Evolutionary conservation across 2,888 invertebrate genomes (phyloP), one percentile per base, ranked within the genome.

Genomic region (Parnassius orleans): DNA sequence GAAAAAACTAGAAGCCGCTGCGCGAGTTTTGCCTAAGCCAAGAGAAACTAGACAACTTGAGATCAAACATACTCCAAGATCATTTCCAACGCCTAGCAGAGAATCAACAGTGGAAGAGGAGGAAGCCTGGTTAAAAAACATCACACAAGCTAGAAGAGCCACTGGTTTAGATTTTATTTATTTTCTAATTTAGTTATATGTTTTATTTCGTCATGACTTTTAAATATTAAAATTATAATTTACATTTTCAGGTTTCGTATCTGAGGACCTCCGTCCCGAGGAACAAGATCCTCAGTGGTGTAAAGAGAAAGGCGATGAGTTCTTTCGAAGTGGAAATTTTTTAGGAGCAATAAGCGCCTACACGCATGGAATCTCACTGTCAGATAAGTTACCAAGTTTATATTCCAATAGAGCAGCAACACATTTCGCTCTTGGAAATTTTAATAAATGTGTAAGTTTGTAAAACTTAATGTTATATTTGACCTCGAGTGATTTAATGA

Each of bases 281-380:
- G 97, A 97, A 81, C 95, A 94, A 70, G 95, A 97, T 83, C 96
- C 97, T 0, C 93, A 95, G 66, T 97, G 95, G 94, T 93, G 97
- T 61, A 94, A 96, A 75, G 94, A 94, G 66, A 97, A 97, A 84
- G 97, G 96, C 55, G 94, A 95, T 77, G 94, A 95, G 66, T 96
- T 97, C 81, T 94, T 95, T 81, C 93, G 94, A 66, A 92, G 88
- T 64, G 94, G 94, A 42, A 96, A 97, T 84, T 95, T 94, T 78
- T 87, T 95, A 62, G 96, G 95, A 2, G 97, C 97, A 0, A 91
- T 97, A 57, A 97, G 96, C 76, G 97, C 96, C 10, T 97, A 96
- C 76, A 93, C 94, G 43, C 95, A 96, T 77, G 97, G 96, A 1
- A 94, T 97, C 61, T 93, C 94, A 68, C 81, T 97, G 19, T 95